Percentiles rank a stretch among this genome's conserved stretches.
Evolutionary conservation across 2,888 invertebrate genomes (phyloP).

Genomic region (Drosophila mettleri): DNA sequence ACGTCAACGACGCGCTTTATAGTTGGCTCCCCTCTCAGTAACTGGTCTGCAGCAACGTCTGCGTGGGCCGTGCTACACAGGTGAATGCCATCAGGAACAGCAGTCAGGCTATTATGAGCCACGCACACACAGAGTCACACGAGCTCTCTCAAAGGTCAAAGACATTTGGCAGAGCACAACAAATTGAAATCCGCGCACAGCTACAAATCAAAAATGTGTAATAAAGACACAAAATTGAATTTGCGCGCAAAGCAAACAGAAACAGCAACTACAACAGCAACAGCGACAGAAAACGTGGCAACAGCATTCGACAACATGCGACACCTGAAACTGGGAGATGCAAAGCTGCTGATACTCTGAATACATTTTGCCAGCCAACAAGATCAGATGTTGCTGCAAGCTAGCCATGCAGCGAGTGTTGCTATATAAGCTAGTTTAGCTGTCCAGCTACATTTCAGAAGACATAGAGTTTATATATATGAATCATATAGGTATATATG

Average conservation of each 20-base stretch:
- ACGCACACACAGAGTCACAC: background rate
- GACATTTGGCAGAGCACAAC: slow-evolving; percentile 56
- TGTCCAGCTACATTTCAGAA: accelerated
- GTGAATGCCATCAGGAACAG: slow-evolving; percentile 73
- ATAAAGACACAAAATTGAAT: slow-evolving; percentile 75
- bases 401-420: slow-evolving; percentile 17
- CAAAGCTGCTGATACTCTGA: slow-evolving; percentile 50
- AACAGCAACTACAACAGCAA: slow-evolving; percentile 3
- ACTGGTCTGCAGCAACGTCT: slow-evolving; percentile 49
- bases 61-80: slow-evolving; percentile 67
- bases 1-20: slow-evolving; percentile 49
- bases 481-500: background rate
- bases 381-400: slow-evolving; percentile 24
- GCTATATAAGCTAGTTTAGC: background rate
- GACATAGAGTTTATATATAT: background rate
- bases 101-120: slow-evolving; percentile 65
- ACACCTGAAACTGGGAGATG: slow-evolving; percentile 73
- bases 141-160: slow-evolving; percentile 64
- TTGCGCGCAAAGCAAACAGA: slow-evolving; percentile 48
- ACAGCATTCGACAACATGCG: slow-evolving; percentile 58
- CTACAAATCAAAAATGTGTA: slow-evolving; percentile 79
- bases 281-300: slow-evolving; percentile 37
- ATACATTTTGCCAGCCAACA: slow-evolving; percentile 49
- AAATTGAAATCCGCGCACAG: slow-evolving; percentile 33
- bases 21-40: slow-evolving; percentile 50